Base-by-base conservation (phyloP, 2,113 vertebrate genomes). In the Acanthochromis polyacanthus region DNA sequence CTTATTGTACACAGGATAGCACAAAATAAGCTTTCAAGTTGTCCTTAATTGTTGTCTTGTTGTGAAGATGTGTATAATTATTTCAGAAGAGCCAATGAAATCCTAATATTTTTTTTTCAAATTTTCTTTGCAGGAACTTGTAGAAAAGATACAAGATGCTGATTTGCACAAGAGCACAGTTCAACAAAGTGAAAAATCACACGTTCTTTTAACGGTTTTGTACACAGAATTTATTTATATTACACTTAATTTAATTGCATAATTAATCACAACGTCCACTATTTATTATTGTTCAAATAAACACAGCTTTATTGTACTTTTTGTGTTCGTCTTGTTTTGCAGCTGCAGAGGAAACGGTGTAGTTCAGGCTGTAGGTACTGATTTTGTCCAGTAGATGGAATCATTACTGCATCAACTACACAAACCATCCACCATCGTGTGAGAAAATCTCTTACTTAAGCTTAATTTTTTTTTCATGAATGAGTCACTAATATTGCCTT, bases 101-200 rank as follows among this genome's bases (percentile, higher is more conserved):
- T 8, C 7, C 7, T 36, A 36, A 36, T 43, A 11, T 43, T 58
- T 10, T 17, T 30, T 22, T 23, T 25, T n/a, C 28, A 45, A 5
- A 6, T 12, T 19, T 19, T 57, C 17, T 81, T 55, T 45, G 3
- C 90, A 95, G 94, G 92, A 86, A 83, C 15, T 71, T 57, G 36
- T 67, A 92, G 90, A 82, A 92, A 89, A 89, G 93, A 92, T 86
- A 89, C 94, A 20, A 67, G 92, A 88, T 93, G 86, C 80, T 95
- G 86, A 94, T 83, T 74, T 84, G 25, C 88, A 92, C 91, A 36
- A 56, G 74, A 84, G 74, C 93, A 94, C 93, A 19, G 72, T 38
- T 52, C 45, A 65, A 84, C 67, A 5, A 8, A 77, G 67, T 83
- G 38, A 36, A 62, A 55, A 48, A 36, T 66, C 40, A 1, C 90